A percentile compares a stretch with the other conserved stretches of the same genome.
Conservation (phyloP, 2,797 vertebrate species). For the Stomatorhinus walkeri region DNA sequence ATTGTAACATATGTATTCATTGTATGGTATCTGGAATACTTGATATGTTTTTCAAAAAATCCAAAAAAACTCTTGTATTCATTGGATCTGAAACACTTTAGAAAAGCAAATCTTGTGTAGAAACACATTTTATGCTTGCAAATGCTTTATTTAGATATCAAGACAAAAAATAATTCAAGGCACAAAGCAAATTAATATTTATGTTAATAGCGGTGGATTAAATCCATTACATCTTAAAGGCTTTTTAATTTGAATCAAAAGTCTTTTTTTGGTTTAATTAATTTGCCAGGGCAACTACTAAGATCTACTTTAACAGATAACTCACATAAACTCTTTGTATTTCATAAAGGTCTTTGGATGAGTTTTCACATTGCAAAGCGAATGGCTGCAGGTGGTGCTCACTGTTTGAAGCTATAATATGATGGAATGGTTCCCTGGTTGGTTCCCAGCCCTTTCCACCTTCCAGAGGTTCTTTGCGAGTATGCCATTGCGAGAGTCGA, state of each 20-base stretch:
- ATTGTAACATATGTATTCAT: not conserved
- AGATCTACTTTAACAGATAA: not conserved
- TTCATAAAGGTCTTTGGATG: not conserved
- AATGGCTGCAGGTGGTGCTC: not conserved
- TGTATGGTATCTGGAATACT: not conserved
- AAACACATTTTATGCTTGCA: not conserved
- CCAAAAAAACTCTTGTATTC: not conserved
- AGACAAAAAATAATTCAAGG: not conserved
- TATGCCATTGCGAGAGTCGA: slow-evolving; percentile 31
- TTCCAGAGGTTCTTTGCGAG: not conserved
- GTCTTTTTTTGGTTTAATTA: not conserved
- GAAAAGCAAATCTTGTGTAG: not conserved
- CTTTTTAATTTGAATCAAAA: not conserved
- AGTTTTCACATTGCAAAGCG: not conserved
- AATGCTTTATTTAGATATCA: not conserved
- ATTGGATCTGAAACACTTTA: not conserved
- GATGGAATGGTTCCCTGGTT: not conserved
- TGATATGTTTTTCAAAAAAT: not conserved
- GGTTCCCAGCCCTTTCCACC: not conserved
- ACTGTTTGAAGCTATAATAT: not conserved
- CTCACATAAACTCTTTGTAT: not conserved
- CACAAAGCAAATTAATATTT: not conserved
- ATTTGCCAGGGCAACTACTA: not conserved
- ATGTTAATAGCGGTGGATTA: not conserved
- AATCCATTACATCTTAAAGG: not conserved